Evolutionary conservation across 2,797 vertebrate species (phyloP), one percentile per base, ranked within the genome.

Genomic region (Xerus rutilus): DNA sequence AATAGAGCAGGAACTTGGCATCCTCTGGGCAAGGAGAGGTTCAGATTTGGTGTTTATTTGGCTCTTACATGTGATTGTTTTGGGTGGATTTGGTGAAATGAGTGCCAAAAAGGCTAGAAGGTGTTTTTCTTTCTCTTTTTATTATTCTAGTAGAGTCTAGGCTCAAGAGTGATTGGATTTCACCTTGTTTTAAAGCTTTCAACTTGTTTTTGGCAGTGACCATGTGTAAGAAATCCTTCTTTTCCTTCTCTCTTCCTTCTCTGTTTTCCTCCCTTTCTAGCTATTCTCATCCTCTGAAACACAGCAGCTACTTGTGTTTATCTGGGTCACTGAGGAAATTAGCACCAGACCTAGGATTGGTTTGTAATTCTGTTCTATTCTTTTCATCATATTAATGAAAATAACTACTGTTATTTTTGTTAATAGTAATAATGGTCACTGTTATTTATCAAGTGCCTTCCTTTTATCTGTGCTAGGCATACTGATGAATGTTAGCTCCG

Each of bases 81-180:
- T 96, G 96, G 93, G 91, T 97, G 59, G 32, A 84, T 81, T 90
- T 94, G 86, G 47, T 78, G 47, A 89, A 67, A 59, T 73, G 64
- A 82, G 49, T 90, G 96, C 97, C 95, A 92, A 57, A 92, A 96
- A 89, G 43, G 49, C 93, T 88, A n/a, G 69, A 84, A 74, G 83
- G 79, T 91, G 23, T 64, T 94, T 94, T 96, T 69, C 21, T 73
- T 69, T 93, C 57, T 13, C 35, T 57, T 90, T 94, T 95, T 97
- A 78, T 98, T 97, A 93, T 96, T 97, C 69, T 91, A 93, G 65
- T 91, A 47, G 92, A 93, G 64, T 95, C 39, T 62, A 69, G 89
- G 47, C 67, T 96, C 87, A 94, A 77, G 93, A 94, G 76, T 59
- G 93, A 96, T 96, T 91, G 69, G 47, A 90, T 96, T 96, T 97